These are phyloP conservation scores for Craterocephalus amniculus DNA, from an alignment of 2,797 vertebrate species.

Conservation along the genomic window DNA sequence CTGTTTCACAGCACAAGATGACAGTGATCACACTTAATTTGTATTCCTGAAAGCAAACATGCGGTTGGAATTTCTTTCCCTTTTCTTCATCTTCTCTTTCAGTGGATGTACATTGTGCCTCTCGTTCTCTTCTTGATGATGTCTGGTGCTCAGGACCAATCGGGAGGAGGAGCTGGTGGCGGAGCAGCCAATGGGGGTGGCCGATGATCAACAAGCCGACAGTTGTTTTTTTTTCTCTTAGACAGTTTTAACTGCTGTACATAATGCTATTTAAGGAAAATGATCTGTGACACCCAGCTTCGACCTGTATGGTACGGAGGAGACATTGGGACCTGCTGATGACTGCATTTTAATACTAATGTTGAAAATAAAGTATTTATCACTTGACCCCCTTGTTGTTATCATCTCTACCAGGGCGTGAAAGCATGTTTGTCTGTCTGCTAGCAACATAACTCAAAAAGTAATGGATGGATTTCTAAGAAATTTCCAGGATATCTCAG, in stretches of 20 bases:
- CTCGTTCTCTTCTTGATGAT: constrained; percentile 96
- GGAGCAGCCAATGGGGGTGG: constrained; percentile 84
- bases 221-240: background rate
- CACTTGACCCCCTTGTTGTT: constrained; percentile 37
- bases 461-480: too few species aligned
- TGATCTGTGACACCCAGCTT: constrained; percentile 10
- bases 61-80: background rate
- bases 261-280: constrained; percentile 65
- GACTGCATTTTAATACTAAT: constrained; percentile 69
- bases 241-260: constrained; percentile 67
- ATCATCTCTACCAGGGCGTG: too few species aligned
- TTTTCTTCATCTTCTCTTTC: constrained; percentile 21
- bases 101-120: constrained; percentile 98
- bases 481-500: too few species aligned
- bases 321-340: constrained; percentile 32
- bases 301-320: constrained; percentile 42
- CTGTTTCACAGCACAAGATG: background rate
- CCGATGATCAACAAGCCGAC: constrained; percentile 65
- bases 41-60: background rate
- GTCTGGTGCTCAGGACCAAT: constrained; percentile 93
- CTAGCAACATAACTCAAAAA: too few species aligned
- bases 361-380: constrained; percentile 80
- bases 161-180: constrained; percentile 85
- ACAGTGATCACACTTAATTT: constrained; percentile 27
- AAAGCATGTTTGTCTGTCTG: too few species aligned